These are phyloP conservation scores for Indicator indicator DNA, from an alignment of 2,113 vertebrate genomes.

Conservation along the genomic window DNA sequence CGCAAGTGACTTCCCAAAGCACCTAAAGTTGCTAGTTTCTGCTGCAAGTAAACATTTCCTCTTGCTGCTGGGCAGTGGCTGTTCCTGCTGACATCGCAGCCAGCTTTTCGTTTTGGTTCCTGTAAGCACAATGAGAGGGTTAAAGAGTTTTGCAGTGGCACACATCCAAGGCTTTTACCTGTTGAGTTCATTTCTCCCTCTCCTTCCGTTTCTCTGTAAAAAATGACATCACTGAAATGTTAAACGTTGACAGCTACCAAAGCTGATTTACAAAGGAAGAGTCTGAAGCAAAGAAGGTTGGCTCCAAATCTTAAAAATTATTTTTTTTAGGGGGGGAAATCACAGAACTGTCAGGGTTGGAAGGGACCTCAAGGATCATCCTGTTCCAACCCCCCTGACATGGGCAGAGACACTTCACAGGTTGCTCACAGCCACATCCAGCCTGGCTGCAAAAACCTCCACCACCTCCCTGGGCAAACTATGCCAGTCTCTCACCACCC, in stretches of 20 bases:
- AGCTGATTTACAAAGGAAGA: not conserved
- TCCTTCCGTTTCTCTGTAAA: not conserved
- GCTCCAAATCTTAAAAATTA: not conserved
- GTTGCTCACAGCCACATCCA: too few species aligned
- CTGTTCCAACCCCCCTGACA: too few species aligned
- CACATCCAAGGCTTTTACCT: fast-evolving
- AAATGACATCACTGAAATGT: not conserved
- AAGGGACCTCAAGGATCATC: too few species aligned
- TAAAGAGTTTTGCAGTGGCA: not conserved
- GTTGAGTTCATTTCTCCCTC: not conserved
- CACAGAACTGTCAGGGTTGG: too few species aligned
- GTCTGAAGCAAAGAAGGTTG: not conserved
- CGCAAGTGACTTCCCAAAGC: not conserved
- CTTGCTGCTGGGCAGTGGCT: not conserved
- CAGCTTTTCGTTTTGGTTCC: fast-evolving
- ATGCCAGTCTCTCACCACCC: too few species aligned
- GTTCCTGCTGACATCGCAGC: not conserved
- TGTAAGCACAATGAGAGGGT: not conserved
- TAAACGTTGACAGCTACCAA: not conserved
- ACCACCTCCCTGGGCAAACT: too few species aligned
- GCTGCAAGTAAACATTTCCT: not conserved
- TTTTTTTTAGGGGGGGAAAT: too few species aligned
- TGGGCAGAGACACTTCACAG: too few species aligned
- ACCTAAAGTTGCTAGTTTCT: too few species aligned
- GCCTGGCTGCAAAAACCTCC: too few species aligned